These are phyloP conservation scores for Mus pahari DNA, from an alignment of 2,113 vertebrate species.

Conservation along the genomic window DNA sequence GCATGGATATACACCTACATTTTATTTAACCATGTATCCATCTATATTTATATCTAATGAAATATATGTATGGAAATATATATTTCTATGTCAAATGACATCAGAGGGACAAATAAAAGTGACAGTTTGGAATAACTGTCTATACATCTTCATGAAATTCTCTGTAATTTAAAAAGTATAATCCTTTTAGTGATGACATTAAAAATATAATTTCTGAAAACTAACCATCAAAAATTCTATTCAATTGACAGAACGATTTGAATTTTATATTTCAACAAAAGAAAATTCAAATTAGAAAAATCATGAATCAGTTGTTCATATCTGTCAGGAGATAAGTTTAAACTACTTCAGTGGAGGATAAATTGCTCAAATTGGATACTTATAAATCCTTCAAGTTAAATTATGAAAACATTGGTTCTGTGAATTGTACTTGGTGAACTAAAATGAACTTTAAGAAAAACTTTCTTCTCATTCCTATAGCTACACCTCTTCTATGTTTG, in stretches of 20 bases:
- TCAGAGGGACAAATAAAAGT: neutral
- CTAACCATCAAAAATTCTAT: neutral
- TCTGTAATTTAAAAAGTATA: neutral
- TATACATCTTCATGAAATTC: neutral
- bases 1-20: neutral
- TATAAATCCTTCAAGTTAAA: neutral
- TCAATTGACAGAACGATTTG: neutral
- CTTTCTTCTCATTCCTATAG: neutral
- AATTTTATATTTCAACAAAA: conserved; percentile 33
- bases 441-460: neutral
- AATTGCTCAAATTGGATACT: neutral
- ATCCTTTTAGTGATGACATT: neutral
- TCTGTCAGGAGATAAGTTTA: conserved; percentile 26
- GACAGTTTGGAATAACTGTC: neutral
- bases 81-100: neutral
- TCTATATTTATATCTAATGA: neutral
- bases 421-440: neutral
- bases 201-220: neutral
- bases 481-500: neutral
- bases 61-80: neutral
- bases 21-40: neutral
- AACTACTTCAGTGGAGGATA: neutral
- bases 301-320: neutral
- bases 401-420: neutral
- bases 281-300: neutral